phyloP scores from a whole-genome alignment of 1,140 invertebrate genomes.

The Nephila pilipes region DNA sequence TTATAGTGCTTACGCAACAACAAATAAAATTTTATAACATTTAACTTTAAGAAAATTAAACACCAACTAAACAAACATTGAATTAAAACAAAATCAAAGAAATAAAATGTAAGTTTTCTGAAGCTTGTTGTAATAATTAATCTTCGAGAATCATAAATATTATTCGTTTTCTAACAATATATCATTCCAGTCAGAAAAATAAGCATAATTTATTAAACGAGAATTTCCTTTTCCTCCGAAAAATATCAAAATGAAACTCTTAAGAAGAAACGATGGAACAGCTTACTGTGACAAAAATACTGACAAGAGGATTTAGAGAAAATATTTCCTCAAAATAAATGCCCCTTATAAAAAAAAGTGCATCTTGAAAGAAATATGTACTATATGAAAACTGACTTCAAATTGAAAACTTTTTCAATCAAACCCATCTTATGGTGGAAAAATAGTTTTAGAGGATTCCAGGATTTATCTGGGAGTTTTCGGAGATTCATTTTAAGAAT shows the following conservation, averaged over 20 bases:
- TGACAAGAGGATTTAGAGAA: conserved; percentile 42
- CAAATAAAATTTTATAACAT: too few species aligned
- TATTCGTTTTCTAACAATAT: too few species aligned
- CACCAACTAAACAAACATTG: too few species aligned
- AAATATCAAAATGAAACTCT: not conserved
- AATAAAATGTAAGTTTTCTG: too few species aligned
- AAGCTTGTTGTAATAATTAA: too few species aligned
- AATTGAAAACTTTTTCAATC: conserved; percentile 67
- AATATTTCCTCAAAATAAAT: conserved; percentile 44
- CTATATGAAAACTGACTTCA: conserved; percentile 54
- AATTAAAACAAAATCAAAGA: too few species aligned
- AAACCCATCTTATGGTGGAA: conserved; percentile 7
- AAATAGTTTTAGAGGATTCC: conserved; percentile 45
- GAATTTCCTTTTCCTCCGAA: not conserved
- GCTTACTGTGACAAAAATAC: conserved; percentile 27
- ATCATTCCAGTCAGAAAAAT: not conserved
- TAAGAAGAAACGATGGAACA: not conserved
- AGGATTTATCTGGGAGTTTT: conserved; percentile 56
- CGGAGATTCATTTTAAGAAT: conserved; percentile 55
- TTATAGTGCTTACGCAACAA: too few species aligned
- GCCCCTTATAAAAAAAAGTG: not conserved
- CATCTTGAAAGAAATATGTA: conserved; percentile 53
- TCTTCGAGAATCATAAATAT: too few species aligned
- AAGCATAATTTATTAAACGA: not conserved
- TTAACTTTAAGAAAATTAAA: not conserved